Percentiles rank a stretch among this genome's conserved stretches.
phyloP scores from a whole-genome alignment of 2,113 vertebrate species.

The Campylomormyrus numenius region DNA sequence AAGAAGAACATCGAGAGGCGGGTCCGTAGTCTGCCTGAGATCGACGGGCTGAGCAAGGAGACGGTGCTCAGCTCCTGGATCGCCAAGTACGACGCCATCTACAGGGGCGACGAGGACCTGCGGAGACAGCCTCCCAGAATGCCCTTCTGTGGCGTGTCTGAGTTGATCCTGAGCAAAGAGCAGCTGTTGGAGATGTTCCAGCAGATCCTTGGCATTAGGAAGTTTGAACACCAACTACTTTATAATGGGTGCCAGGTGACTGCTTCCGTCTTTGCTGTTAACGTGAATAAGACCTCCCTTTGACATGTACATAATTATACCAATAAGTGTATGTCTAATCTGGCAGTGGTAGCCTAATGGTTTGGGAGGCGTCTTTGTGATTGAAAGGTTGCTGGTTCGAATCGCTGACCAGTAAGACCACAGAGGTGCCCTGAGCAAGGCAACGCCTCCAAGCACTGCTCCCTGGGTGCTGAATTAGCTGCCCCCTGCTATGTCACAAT shows the following conservation, averaged over 20 bases:
- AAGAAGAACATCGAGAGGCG: constrained; percentile 96
- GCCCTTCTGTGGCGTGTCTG: constrained; percentile 78
- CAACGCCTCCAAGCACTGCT: no score
- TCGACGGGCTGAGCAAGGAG: constrained; percentile 95
- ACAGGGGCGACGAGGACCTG: constrained; percentile 82
- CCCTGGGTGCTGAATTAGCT: no score
- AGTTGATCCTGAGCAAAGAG: constrained; percentile 96
- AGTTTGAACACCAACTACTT: constrained; percentile 91
- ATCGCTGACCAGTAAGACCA: no score
- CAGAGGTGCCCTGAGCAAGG: no score
- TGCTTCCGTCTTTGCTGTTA: not conserved
- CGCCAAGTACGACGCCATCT: constrained; percentile 91
- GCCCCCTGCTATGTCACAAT: no score
- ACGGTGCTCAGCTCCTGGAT: constrained; percentile 96
- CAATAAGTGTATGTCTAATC: not conserved
- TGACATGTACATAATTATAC: not conserved
- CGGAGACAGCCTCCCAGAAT: constrained; percentile 73
- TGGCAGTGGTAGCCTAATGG: no score
- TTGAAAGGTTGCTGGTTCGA: no score
- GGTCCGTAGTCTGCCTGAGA: constrained; percentile 90
- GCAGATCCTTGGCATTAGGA: constrained; percentile 86
- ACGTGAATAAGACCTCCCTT: not conserved
- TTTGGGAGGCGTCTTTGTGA: no score
- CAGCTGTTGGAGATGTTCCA: constrained; percentile 98
- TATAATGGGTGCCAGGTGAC: constrained; percentile 97